Percentiles rank a stretch among this genome's conserved stretches.
Conservation (phyloP, 2,113 vertebrate species). For the Hyla sarda region DNA sequence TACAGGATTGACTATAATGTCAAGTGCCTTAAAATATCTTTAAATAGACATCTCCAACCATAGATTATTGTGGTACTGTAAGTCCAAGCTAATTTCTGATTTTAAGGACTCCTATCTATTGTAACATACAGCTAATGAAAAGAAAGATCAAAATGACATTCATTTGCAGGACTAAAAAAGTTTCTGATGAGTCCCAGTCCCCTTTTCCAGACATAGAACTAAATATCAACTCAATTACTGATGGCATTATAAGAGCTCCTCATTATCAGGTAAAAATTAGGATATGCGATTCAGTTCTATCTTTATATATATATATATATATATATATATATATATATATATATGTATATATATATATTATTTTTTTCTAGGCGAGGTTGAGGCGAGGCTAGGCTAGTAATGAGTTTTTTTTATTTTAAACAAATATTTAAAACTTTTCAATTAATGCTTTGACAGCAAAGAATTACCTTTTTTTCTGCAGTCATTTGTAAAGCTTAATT, state of each 20-base stretch:
- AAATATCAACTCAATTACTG: conserved; percentile 57
- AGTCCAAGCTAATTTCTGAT: not conserved
- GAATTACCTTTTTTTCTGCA: no score
- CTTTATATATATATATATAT: not conserved
- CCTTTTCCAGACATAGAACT: conserved; percentile 38
- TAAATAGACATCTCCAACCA: not conserved
- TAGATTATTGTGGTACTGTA: not conserved
- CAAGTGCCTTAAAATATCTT: conserved; percentile 2
- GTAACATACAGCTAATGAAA: conserved; percentile 19
- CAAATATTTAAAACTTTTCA: not conserved
- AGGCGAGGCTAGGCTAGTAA: not conserved
- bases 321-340: not conserved
- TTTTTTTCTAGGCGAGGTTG: not conserved
- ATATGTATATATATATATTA: not conserved
- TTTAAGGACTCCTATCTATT: not conserved
- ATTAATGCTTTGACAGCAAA: no score
- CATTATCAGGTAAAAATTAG: conserved; percentile 17
- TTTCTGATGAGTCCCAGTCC: conserved; percentile 22
- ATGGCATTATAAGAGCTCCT: conserved; percentile 43
- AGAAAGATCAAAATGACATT: conserved; percentile 39
- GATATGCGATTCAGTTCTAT: not conserved
- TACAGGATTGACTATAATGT: not conserved
- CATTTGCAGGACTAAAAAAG: conserved; percentile 23
- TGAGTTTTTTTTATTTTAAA: not conserved
- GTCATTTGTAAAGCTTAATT: no score